A percentile compares a stretch with the other conserved stretches of the same genome.
Conservation (phyloP, 2,113 vertebrate species). For the Clinocottus analis region DNA sequence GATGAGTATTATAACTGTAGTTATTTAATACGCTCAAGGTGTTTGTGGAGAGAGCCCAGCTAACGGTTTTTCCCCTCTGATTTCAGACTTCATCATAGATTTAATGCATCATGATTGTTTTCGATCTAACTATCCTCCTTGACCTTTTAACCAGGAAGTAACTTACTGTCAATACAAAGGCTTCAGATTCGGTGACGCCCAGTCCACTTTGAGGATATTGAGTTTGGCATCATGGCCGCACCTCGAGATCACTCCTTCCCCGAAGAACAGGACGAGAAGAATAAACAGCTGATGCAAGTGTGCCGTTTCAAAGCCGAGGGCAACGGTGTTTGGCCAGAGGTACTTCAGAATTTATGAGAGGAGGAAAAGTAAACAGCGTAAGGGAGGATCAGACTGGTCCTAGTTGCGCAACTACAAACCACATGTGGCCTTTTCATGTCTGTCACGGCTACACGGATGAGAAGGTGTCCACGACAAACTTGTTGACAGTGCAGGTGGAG, state of each 20-base stretch:
- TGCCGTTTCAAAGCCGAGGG: neutral
- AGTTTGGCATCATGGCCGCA: neutral
- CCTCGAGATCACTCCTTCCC: neutral
- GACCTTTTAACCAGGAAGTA: neutral
- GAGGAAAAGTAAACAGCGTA: conserved; percentile 35
- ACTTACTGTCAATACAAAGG: neutral
- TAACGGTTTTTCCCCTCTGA: too few relatives aligned
- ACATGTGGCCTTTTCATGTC: conserved; percentile 17
- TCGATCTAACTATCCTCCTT: neutral
- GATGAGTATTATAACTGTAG: neutral
- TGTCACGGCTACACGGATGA: conserved; percentile 1
- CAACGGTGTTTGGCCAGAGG: conserved; percentile 8
- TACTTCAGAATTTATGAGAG: conserved; percentile 23
- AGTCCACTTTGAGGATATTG: neutral
- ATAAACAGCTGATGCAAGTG: conserved; percentile 4
- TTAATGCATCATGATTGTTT: neutral
- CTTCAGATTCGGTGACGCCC: neutral
- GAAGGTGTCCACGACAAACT: neutral
- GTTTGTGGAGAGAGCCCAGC: neutral
- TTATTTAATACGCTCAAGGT: neutral
- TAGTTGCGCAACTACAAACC: conserved; percentile 24
- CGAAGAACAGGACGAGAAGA: neutral
- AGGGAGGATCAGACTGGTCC: conserved; percentile 18
- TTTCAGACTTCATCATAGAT: too few relatives aligned
- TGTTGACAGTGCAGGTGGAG: neutral